These are phyloP conservation scores for Ornithoptera alexandrae DNA, from an alignment of 2,888 invertebrate genomes.

Conservation along the genomic window DNA sequence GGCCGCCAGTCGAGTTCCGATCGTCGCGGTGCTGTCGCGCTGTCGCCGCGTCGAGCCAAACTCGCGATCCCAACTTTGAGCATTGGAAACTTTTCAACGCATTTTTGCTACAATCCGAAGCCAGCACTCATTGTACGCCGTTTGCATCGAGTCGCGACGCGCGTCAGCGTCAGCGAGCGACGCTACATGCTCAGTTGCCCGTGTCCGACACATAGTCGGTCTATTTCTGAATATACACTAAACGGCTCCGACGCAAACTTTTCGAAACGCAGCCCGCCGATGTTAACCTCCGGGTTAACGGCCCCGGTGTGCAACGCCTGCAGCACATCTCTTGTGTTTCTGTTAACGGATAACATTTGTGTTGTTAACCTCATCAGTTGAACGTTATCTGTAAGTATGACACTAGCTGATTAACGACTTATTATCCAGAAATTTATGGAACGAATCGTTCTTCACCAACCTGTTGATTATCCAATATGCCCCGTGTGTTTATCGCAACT, in stretches of 20 bases:
- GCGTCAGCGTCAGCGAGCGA: conserved; percentile 49
- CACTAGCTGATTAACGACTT: conserved; percentile 71
- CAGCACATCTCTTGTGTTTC: conserved; percentile 74
- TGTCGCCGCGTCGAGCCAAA: conserved; percentile 59
- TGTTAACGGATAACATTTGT: conserved; percentile 74
- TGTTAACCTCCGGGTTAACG: conserved; percentile 66
- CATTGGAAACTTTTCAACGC: conserved; percentile 77
- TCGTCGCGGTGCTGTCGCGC: conserved; percentile 69
- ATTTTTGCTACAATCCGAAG: conserved; percentile 54
- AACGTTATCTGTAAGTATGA: conserved; percentile 79
- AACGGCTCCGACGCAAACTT: conserved; percentile 74
- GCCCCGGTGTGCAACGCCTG: conserved; percentile 74
- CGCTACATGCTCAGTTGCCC: conserved; percentile 53
- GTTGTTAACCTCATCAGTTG: conserved; percentile 67
- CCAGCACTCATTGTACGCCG: conserved; percentile 51
- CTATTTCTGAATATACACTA: conserved; percentile 79
- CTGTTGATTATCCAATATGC: conserved; percentile 48
- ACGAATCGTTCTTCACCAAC: conserved; percentile 34
- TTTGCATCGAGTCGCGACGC: conserved; percentile 50
- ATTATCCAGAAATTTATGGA: conserved; percentile 45
- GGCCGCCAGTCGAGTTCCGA: conserved; percentile 69
- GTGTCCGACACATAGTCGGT: conserved; percentile 64
- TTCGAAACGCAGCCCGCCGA: conserved; percentile 75
- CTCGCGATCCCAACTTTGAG: conserved; percentile 75
- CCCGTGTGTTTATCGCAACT: conserved; percentile 28